Evolutionary conservation across 2,888 invertebrate genomes (phyloP), one percentile per base, ranked within the genome.

Genomic region (Drosophila differens): DNA sequence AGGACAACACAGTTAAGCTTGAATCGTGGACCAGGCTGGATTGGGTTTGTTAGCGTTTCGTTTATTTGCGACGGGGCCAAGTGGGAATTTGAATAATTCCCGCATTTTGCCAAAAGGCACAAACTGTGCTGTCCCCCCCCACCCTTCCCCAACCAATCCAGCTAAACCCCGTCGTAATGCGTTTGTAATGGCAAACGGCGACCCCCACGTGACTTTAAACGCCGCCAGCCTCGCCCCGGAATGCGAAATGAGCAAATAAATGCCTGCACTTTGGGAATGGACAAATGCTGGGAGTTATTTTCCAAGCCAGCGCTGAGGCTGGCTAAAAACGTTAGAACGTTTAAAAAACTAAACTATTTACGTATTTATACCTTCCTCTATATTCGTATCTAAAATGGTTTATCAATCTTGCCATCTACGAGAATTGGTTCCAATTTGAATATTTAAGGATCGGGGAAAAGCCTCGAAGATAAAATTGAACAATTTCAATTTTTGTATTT

Each of bases 41-140:
- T 62, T 71, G 68, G 53, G 75, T 65, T 70, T 73, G 72, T 61
- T 75, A 51, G 47, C 69, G 53, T 74, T 67, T 62, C 74, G 74
- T 74, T 80, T 79, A 79, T 68, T 84, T 83, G 75, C 74, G 64
- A 75, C 62, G 81, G 74, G 80, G 76, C 80, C 85, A 82, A 85
- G 81, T 84, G 85, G 82, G 80, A 88, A 83, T 90, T 88, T 86
- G 76, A 86, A 85, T 87, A 88, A 84, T 83, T 85, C 79, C 80
- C 78, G 62, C 73, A 80, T 71, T 71, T 71, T 6, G 65, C 61
- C 72, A 70, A 81, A 70, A 62, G 65, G 77, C 70, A 77, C 68
- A 77, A 44, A 62, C 66, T 14, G 70, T 44, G 22, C 55, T 16
- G 28, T 22, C 10, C 22, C 16, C 7, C 9, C 10, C 25, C 25